Percentiles rank a stretch among this genome's conserved stretches.
Evolutionary conservation across 2,113 vertebrate species (phyloP).

Genomic region (Chelonoidis abingdonii): DNA sequence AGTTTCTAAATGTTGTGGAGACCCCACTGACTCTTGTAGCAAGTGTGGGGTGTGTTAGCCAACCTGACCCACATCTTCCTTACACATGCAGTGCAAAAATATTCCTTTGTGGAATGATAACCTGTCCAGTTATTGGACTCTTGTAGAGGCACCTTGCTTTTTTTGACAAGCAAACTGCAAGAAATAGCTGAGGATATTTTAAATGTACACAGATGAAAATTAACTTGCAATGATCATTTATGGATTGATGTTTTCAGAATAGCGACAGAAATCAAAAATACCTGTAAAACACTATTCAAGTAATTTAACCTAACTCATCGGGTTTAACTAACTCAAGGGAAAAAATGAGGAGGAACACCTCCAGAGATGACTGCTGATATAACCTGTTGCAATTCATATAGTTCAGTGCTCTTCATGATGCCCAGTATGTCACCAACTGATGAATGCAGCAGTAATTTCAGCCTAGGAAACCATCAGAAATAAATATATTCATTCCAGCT

Average conservation of each 20-base stretch:
- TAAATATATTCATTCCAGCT: slow-evolving; percentile 12
- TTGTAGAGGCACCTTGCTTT: neutral
- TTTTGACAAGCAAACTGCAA: slow-evolving; percentile 26
- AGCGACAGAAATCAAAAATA: slow-evolving; percentile 58
- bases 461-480: slow-evolving; percentile 43
- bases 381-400: slow-evolving; percentile 56
- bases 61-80: neutral
- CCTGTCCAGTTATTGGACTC: neutral
- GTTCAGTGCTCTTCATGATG: slow-evolving; percentile 14
- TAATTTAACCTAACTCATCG: slow-evolving; percentile 32
- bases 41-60: neutral
- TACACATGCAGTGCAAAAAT: neutral
- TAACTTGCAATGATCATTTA: slow-evolving; percentile 33
- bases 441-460: slow-evolving; percentile 36
- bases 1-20: neutral
- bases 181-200: slow-evolving; percentile 27
- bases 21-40: neutral
- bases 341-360: slow-evolving; percentile 55
- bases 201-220: slow-evolving; percentile 37
- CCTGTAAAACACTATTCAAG: slow-evolving; percentile 25
- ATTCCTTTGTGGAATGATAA: neutral
- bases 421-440: neutral
- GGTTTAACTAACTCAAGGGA: slow-evolving; percentile 37
- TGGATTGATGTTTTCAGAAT: slow-evolving; percentile 27
- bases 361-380: slow-evolving; percentile 40